Conservation (phyloP, 2,888 invertebrate species). For the Selenia dentaria region DNA sequence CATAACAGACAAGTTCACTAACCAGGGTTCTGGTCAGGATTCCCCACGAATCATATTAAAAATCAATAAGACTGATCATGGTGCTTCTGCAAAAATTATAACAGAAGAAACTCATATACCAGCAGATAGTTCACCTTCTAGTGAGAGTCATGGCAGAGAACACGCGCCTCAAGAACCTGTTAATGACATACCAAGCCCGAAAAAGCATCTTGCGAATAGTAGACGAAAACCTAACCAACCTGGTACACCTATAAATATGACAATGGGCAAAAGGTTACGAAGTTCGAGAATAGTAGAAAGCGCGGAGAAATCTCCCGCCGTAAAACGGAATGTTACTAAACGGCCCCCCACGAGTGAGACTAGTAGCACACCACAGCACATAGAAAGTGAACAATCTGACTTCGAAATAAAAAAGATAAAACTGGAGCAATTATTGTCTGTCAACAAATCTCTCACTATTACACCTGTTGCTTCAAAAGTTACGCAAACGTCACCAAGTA, state of each 20-base stretch:
- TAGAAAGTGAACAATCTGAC: constrained; percentile 62
- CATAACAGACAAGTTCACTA: constrained; percentile 64
- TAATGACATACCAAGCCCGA: constrained; percentile 58
- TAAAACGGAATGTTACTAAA: constrained; percentile 58
- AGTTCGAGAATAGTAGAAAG: constrained; percentile 73
- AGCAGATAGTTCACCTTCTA: constrained; percentile 45
- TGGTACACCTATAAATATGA: constrained; percentile 48
- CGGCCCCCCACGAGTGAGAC: constrained; percentile 55
- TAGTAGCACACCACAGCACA: constrained; percentile 51
- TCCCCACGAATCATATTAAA: constrained; percentile 86
- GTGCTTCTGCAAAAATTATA: constrained; percentile 76
- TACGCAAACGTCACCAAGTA: constrained; percentile 53
- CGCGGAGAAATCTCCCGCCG: constrained; percentile 55
- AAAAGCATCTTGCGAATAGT: constrained; percentile 57
- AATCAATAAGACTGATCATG: constrained; percentile 86
- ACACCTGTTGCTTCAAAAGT: constrained; percentile 58
- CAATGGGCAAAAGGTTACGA: constrained; percentile 70
- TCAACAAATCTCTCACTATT: constrained; percentile 66
- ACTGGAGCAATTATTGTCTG: constrained; percentile 69
- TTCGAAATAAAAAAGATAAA: constrained; percentile 73
- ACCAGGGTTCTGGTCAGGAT: constrained; percentile 75
- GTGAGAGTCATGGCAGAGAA: constrained; percentile 42
- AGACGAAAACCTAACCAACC: constrained; percentile 58
- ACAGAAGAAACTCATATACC: constrained; percentile 67
- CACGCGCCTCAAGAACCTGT: constrained; percentile 52